A percentile compares a stretch with the other conserved stretches of the same genome.
phyloP scores from a whole-genome alignment of 1,140 invertebrate species.

The Trichonephila clavipes region DNA sequence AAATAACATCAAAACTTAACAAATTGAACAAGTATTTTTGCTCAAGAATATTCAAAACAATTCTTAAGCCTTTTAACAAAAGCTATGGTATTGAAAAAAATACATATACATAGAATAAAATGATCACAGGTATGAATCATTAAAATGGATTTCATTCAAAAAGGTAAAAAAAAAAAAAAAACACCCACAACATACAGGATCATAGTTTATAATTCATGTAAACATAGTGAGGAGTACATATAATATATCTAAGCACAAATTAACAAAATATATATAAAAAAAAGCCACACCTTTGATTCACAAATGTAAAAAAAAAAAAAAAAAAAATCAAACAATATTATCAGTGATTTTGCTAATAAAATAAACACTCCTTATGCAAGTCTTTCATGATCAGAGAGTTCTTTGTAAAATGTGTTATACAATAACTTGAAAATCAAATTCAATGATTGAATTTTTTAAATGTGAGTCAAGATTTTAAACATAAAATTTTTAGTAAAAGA shows the following conservation, averaged over 20 bases:
- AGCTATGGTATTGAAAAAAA: constrained; percentile 26
- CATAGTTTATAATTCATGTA: not conserved
- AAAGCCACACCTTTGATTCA: not conserved
- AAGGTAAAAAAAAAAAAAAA: constrained; percentile 19
- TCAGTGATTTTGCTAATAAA: not conserved
- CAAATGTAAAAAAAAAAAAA: not conserved
- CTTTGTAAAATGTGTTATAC: no score
- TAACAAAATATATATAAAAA: not conserved
- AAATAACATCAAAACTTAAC: constrained; percentile 74
- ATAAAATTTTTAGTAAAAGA: no score
- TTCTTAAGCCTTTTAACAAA: constrained; percentile 8
- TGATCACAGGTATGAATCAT: constrained; percentile 51
- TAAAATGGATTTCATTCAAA: not conserved
- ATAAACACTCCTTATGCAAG: not conserved
- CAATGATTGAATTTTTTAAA: no score
- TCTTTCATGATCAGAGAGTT: not conserved
- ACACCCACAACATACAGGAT: not conserved
- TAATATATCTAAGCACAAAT: not conserved
- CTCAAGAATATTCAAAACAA: constrained; percentile 31
- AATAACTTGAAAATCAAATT: no score
- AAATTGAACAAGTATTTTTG: constrained; percentile 56
- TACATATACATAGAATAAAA: constrained; percentile 32
- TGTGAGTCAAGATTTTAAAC: no score
- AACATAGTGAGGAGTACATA: not conserved
- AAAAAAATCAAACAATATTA: not conserved